Base-by-base conservation (phyloP, 2,888 invertebrate genomes). In the Macropis europaea region DNA sequence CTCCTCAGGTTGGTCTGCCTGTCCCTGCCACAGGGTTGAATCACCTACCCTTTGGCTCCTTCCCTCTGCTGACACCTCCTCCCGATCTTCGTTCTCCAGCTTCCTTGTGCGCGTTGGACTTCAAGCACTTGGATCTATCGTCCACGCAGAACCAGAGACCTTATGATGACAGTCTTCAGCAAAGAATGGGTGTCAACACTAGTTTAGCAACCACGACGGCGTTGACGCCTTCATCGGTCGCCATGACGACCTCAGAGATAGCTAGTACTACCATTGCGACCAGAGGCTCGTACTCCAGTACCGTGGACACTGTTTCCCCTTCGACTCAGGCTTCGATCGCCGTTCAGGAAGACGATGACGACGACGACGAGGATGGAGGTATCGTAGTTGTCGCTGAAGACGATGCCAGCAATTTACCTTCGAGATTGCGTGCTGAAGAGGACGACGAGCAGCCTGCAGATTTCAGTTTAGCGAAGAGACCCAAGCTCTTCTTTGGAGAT, bases 321-420 rank as follows among this genome's bases (percentile, higher is more conserved):
- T 84, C 86, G 1, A 85, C 86, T 4, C 84, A 85, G 34, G 77
- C 84, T 4, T 86, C 86, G 2, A 85, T 82, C 13, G 82, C 81
- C 30, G 84, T 78, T 15, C 83, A 54, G 82, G 90, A 86, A 26
- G 87, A 84, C 4, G 90, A 90, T 57, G 90, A 87, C 64, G 90
- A 87, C 62, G 90, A 77, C 47, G 95, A 95, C 36, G 89, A 76
- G 48, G 95, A 95, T 30, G 95, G 95, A 77, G 95, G 95, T 6
- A 95, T 95, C 62, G 95, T 95, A 0, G 95, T 95, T 0, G 96
- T 95, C 32, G 94, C 93, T n/a, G 93, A 93, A 5, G 92, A 92
- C 59, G 93, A 94, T 48, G 92, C 74, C n/a, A 79, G 82, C 24
- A 85, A 84, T 60, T 60, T 82, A 17, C 83, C 86, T 0, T 82